Conservation (phyloP, 2,888 invertebrate genomes). For the Teleiodes luculella region DNA sequence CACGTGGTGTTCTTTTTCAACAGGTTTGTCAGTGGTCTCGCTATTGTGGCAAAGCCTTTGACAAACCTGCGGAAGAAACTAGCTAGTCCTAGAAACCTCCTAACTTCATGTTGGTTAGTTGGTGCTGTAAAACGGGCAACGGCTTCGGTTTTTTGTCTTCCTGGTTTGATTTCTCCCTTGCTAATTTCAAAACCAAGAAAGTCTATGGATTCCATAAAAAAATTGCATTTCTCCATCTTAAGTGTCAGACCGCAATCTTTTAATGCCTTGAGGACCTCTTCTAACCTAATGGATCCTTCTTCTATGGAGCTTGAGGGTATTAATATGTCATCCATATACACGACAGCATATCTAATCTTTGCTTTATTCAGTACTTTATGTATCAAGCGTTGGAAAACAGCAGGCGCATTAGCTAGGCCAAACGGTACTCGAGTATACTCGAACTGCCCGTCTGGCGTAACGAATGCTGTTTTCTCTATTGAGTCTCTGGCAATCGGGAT, state of each 20-base stretch:
- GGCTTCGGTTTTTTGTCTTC: conserved; percentile 21
- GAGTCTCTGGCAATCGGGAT: conserved; percentile 30
- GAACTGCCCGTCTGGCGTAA: conserved; percentile 41
- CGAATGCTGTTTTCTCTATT: conserved; percentile 39
- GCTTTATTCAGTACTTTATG: conserved; percentile 26
- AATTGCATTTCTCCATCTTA: conserved; percentile 28
- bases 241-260: conserved; percentile 21
- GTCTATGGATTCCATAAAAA: conserved; percentile 19
- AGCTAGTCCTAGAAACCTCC: conserved; percentile 14
- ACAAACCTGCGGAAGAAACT: conserved; percentile 19
- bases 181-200: conserved; percentile 25
- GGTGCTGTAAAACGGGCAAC: conserved; percentile 23
- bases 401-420: conserved; percentile 41
- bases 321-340: conserved; percentile 35
- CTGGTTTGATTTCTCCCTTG: conserved; percentile 22
- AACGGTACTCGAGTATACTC: conserved; percentile 45
- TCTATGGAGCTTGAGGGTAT: conserved; percentile 23
- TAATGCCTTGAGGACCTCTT: conserved; percentile 20
- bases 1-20: conserved; percentile 13
- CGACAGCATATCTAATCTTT: conserved; percentile 18
- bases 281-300: conserved; percentile 25
- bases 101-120: conserved; percentile 22
- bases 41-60: conserved; percentile 11
- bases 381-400: conserved; percentile 38
- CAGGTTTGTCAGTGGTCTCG: conserved; percentile 14